phyloP scores from a whole-genome alignment of 1,140 invertebrate species.

The Drosophila subpulchrella region DNA sequence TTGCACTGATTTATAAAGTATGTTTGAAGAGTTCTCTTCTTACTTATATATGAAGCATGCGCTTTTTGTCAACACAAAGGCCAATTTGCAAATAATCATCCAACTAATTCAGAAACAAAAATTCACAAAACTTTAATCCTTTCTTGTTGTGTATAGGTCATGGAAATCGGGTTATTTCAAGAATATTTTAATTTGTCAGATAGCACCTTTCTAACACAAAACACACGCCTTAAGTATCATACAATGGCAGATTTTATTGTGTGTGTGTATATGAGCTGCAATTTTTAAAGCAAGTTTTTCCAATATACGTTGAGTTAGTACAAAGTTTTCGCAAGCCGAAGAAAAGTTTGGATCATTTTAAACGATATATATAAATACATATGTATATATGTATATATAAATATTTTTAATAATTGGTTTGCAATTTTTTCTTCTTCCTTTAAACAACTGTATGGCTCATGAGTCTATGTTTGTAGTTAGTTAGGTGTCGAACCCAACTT shows the following conservation, averaged over 20 bases:
- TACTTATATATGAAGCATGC: slow-evolving; percentile 70
- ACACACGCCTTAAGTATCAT: slow-evolving; percentile 5
- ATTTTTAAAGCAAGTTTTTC: slow-evolving; percentile 13
- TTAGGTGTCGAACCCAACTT: background rate
- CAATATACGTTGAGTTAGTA: too few relatives aligned
- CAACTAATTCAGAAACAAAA: slow-evolving; percentile 84
- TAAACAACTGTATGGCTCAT: background rate
- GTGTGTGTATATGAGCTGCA: slow-evolving; percentile 16
- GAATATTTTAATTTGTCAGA: background rate
- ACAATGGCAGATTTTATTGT: background rate
- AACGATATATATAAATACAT: background rate
- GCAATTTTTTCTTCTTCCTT: slow-evolving; percentile 6
- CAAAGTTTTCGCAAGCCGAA: too few relatives aligned
- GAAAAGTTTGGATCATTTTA: too few relatives aligned
- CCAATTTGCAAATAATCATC: slow-evolving; percentile 85
- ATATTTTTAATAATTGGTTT: background rate
- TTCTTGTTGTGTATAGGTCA: slow-evolving; percentile 11
- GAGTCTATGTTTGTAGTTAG: background rate
- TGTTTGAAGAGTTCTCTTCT: slow-evolving; percentile 16
- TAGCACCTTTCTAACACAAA: background rate
- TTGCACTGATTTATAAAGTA: slow-evolving; percentile 62
- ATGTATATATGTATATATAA: too few relatives aligned
- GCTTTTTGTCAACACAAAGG: slow-evolving; percentile 85
- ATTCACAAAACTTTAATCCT: slow-evolving; percentile 62
- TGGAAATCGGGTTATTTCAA: background rate